These are phyloP conservation scores for Barypeithes pellucidus DNA, from an alignment of 2,888 invertebrate genomes.

Conservation along the genomic window DNA sequence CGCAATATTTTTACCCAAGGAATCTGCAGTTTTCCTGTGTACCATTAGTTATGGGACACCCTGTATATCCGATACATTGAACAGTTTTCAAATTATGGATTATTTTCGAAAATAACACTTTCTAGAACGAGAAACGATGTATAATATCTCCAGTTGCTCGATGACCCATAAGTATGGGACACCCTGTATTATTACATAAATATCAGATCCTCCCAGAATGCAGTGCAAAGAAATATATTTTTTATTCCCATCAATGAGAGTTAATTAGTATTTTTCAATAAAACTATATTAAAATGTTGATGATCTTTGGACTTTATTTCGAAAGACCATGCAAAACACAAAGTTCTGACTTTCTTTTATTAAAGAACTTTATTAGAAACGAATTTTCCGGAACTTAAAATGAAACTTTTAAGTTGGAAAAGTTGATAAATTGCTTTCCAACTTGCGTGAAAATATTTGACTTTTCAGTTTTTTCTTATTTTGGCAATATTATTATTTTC, in stretches of 20 bases:
- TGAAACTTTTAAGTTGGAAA: constrained; percentile 33
- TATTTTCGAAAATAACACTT: too few species aligned
- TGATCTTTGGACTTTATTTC: constrained; percentile 30
- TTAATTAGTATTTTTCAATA: constrained; percentile 2
- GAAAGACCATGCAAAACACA: constrained; percentile 35
- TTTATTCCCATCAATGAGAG: not conserved
- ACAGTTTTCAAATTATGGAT: too few species aligned
- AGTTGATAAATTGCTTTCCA: constrained; percentile 38
- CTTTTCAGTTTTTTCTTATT: constrained; percentile 23
- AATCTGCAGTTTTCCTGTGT: too few species aligned
- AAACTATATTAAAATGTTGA: constrained; percentile 33
- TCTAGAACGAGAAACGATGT: too few species aligned
- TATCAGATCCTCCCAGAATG: too few species aligned
- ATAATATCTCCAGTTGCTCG: too few species aligned
- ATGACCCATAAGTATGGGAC: too few species aligned
- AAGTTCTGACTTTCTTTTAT: constrained; percentile 34
- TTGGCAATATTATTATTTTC: constrained; percentile 26
- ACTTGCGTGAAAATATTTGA: constrained; percentile 35
- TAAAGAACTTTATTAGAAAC: constrained; percentile 41
- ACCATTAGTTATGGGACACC: too few species aligned
- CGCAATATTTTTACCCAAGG: too few species aligned
- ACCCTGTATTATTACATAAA: too few species aligned
- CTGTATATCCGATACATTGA: too few species aligned
- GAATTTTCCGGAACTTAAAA: constrained; percentile 36
- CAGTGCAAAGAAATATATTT: too few species aligned